These are phyloP conservation scores for Drosophila punjabiensis DNA, from an alignment of 1,140 invertebrate genomes.

Conservation along the genomic window DNA sequence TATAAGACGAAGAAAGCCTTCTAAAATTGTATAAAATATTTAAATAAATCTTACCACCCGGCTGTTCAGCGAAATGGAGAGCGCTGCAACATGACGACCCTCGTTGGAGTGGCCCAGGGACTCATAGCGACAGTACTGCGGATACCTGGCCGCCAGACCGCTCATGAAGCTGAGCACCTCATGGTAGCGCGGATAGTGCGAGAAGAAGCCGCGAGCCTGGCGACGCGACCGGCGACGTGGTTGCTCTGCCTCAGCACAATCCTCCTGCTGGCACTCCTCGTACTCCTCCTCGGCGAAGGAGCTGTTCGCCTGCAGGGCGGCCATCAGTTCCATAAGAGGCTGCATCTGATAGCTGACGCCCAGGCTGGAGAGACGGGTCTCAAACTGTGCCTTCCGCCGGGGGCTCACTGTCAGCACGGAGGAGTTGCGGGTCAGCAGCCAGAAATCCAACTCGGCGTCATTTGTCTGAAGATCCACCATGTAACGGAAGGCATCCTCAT, in stretches of 20 bases:
- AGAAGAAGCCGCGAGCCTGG: conserved; percentile 79
- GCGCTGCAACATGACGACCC: conserved; percentile 79
- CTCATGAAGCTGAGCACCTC: conserved; percentile 81
- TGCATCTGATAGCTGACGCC: conserved; percentile 62
- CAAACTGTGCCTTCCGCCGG: conserved; percentile 48
- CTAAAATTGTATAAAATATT: too few species aligned
- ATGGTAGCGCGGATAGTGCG: conserved; percentile 72
- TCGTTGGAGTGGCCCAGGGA: conserved; percentile 82
- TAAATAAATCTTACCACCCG: conserved; percentile 9
- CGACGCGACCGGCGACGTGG: conserved; percentile 60
- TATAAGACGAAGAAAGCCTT: too few species aligned
- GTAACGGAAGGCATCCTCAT: conserved; percentile 58
- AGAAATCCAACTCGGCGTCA: conserved; percentile 67
- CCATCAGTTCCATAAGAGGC: conserved; percentile 74
- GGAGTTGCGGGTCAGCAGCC: conserved; percentile 69
- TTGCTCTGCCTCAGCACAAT: conserved; percentile 50
- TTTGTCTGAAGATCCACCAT: conserved; percentile 76
- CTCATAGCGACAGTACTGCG: conserved; percentile 77
- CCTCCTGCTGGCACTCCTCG: conserved; percentile 62
- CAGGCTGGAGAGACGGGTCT: conserved; percentile 57
- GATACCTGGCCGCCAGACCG: conserved; percentile 71
- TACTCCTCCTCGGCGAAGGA: conserved; percentile 47
- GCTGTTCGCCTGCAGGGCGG: conserved; percentile 58
- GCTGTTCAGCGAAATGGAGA: conserved; percentile 83
- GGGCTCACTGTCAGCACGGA: conserved; percentile 72